Evolutionary conservation across 2,113 vertebrate genomes (phyloP).

Genomic region (Calidris pugnax): DNA sequence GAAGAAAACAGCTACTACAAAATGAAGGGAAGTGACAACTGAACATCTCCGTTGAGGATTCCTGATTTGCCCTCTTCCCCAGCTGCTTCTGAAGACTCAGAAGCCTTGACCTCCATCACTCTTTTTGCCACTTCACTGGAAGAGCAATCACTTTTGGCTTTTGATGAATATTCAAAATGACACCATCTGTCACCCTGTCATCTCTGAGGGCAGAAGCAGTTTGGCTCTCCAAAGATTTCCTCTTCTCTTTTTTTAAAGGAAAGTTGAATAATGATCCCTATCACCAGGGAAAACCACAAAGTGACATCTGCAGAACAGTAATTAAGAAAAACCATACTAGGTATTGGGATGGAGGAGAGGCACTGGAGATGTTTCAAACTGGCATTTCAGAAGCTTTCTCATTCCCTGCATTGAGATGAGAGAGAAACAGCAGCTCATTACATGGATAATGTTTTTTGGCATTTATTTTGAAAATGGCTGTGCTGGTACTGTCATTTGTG

Average conservation of each 20-base stretch:
- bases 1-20: background rate
- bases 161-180: background rate
- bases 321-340: background rate
- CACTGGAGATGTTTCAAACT: background rate
- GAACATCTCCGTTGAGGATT: background rate
- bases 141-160: background rate
- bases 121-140: background rate
- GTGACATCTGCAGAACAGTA: background rate
- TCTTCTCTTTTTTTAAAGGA: background rate
- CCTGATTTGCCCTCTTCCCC: background rate
- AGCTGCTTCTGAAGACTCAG: background rate
- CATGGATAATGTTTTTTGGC: background rate
- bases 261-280: background rate
- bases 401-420: background rate
- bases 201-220: background rate
- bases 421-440: background rate
- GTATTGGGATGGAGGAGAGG: background rate
- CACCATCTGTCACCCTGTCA: background rate
- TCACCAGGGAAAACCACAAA: background rate
- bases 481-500: background rate
- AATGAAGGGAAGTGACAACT: background rate
- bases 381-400: background rate
- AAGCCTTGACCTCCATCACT: background rate
- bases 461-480: background rate
- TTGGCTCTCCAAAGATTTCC: background rate